Percentiles rank a stretch among this genome's conserved stretches.
phyloP scores from a whole-genome alignment of 2,113 vertebrate species.

The Zapornia atra region DNA sequence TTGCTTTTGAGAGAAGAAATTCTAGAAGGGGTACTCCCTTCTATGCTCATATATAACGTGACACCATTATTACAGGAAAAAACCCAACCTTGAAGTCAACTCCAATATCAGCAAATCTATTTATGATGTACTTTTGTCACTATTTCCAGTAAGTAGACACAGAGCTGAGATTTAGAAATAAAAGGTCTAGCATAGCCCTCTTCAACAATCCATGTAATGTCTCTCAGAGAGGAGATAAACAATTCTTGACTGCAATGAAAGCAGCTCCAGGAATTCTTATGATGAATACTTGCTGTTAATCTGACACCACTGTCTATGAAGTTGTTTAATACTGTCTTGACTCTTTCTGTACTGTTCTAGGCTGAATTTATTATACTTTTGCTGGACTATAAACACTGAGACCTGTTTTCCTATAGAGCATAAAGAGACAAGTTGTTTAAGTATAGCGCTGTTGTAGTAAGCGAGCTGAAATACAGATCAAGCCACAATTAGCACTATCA shows the following conservation, averaged over 20 bases:
- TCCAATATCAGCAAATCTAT: neutral
- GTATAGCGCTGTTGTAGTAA: neutral
- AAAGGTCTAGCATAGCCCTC: neutral
- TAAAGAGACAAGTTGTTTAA: neutral
- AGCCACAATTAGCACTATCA: neutral
- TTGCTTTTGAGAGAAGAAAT: neutral
- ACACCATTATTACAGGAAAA: neutral
- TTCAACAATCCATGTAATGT: neutral
- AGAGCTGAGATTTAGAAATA: neutral
- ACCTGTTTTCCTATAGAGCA: neutral
- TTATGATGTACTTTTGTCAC: neutral
- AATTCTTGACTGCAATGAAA: neutral
- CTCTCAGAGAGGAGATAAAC: neutral
- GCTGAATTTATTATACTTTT: neutral
- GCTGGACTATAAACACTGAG: neutral
- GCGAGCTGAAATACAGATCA: neutral
- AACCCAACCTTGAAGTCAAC: rapidly evolving
- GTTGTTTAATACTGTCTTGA: neutral
- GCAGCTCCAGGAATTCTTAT: neutral
- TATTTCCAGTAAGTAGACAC: neutral
- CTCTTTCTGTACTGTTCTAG: neutral
- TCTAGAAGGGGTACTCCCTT: neutral
- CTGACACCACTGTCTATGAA: neutral
- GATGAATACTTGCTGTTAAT: neutral
- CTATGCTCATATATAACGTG: neutral